A percentile compares a stretch with the other conserved stretches of the same genome.
These are phyloP conservation scores for Orestias chungarensis DNA, from an alignment of 2,797 vertebrate genomes.

Conservation along the genomic window DNA sequence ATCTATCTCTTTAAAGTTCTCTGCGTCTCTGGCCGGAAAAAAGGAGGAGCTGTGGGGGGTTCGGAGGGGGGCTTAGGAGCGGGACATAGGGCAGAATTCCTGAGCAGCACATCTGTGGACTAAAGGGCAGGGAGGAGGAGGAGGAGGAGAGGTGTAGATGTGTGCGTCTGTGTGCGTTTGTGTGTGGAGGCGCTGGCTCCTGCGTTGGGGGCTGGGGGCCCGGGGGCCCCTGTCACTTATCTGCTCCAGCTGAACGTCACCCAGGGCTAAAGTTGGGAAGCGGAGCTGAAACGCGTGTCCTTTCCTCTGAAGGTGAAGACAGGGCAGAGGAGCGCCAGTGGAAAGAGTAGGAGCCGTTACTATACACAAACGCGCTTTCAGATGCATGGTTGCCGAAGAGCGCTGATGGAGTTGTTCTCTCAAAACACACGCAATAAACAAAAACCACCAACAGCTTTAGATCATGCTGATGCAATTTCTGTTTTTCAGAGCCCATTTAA, in stretches of 20 bases:
- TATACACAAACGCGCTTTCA: conserved; percentile 45
- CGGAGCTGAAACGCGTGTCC: conserved; percentile 82
- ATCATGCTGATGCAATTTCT: neutral
- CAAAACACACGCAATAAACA: conserved; percentile 22
- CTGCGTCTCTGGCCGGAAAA: conserved; percentile 47
- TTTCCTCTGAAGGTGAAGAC: conserved; percentile 85
- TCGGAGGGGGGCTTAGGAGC: conserved; percentile 28
- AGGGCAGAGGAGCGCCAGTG: conserved; percentile 67
- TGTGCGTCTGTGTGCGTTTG: conserved; percentile 33
- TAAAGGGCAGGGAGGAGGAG: conserved; percentile 67
- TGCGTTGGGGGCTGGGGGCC: conserved; percentile 75
- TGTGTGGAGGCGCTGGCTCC: conserved; percentile 22
- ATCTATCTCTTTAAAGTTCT: conserved; percentile 83
- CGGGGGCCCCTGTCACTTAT: conserved; percentile 85
- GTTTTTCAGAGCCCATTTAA: neutral
- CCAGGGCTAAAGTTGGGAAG: conserved; percentile 83
- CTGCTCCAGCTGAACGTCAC: conserved; percentile 84
- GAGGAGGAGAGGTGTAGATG: conserved; percentile 37
- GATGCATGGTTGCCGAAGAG: conserved; percentile 51
- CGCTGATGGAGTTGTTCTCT: conserved; percentile 27
- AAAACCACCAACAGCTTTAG: conserved; percentile 3
- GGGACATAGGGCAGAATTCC: conserved; percentile 84
- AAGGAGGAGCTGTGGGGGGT: conserved; percentile 11
- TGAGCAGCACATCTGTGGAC: conserved; percentile 78
- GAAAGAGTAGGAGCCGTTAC: conserved; percentile 43